Base-by-base conservation (phyloP, 2,797 vertebrate species). In the Poeciliopsis infans region DNA sequence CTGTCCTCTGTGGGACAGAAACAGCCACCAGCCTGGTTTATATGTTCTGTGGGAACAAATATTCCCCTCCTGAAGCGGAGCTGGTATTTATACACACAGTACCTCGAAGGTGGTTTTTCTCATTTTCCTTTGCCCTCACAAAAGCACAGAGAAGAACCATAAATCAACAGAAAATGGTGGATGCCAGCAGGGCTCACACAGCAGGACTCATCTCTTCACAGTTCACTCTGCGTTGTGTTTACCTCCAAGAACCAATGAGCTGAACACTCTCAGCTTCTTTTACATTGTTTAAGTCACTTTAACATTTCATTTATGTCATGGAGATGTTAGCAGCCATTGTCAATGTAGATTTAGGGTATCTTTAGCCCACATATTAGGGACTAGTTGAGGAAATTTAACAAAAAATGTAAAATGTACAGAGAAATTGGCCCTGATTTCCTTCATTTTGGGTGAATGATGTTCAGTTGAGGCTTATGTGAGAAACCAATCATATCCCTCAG, bases 151-250 rank as follows among this genome's bases (percentile, higher is more conserved):
- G 74, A 80, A 41, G 2, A 33, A 3, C 68, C 47, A 89, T 92
- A 92, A 88, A 94, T 92, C 91, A 92, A 61, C 55, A 74, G 76
- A 79, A 83, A 90, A 91, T 25, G 36, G 77, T 79, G 47, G 82
- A 70, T 86, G 85, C 87, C 85, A 85, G 51, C n/a, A 47, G 81
- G 74, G 83, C 78, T 88, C 79, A 71, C 80, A 76, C 77, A 53
- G 49, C 81, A 49, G 51, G 80, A 79, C 86, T 91, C 85, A 70
- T 89, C 84, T 83, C 77, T 66, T 76, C 80, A 77, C 77, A 61
- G 80, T 81, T 76, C 28, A 2, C 68, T 80, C 36, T 86, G 89
- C 92, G 84, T 81, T 79, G 77, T 86, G 79, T 87, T 91, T 88
- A 88, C 89, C 85, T 90, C 76, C 45, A 59, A 43, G 76, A 84